Percentiles rank a stretch among this genome's conserved stretches.
phyloP scores from a whole-genome alignment of 64 coral and sea anemone genomes.

The Pocillopora verrucosa region DNA sequence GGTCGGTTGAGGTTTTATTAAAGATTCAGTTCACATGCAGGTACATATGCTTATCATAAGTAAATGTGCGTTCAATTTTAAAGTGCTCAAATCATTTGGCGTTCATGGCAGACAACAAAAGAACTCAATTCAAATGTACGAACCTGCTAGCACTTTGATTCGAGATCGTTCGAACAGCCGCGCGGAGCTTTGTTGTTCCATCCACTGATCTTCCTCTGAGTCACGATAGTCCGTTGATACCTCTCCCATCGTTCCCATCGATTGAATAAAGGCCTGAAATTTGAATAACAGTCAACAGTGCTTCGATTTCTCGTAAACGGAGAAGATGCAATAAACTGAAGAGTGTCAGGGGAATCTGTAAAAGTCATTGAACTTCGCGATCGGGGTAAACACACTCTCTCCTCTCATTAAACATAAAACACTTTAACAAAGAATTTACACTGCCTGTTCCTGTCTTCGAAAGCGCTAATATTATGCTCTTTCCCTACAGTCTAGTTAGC shows the following conservation, averaged over 20 bases:
- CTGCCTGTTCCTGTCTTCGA: too few relatives aligned
- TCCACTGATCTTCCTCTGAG: slow-evolving; percentile 81
- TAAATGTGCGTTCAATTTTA: not conserved
- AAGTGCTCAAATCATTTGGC: not conserved
- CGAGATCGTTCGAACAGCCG: slow-evolving; percentile 96
- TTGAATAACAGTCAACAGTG: not conserved
- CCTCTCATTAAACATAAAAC: too few relatives aligned
- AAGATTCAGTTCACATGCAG: not conserved
- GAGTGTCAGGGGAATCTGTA: too few relatives aligned
- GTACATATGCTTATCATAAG: not conserved
- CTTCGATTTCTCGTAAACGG: not conserved
- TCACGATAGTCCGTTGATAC: slow-evolving; percentile 63
- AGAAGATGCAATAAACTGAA: not conserved
- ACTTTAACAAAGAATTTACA: too few relatives aligned
- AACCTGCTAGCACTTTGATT: slow-evolving; percentile 99
- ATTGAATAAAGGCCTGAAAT: slow-evolving; percentile 88
- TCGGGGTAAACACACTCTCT: too few relatives aligned
- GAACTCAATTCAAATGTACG: not conserved
- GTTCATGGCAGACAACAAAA: not conserved
- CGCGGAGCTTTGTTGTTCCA: slow-evolving; percentile 92
- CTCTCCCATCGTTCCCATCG: slow-evolving; percentile 98
- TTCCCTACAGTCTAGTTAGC: too few relatives aligned
- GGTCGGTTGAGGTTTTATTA: not conserved
- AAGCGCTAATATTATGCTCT: too few relatives aligned
- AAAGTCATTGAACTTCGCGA: too few relatives aligned